phyloP scores from a whole-genome alignment of 2,888 invertebrate genomes.

The Hecatera dysodea region DNA sequence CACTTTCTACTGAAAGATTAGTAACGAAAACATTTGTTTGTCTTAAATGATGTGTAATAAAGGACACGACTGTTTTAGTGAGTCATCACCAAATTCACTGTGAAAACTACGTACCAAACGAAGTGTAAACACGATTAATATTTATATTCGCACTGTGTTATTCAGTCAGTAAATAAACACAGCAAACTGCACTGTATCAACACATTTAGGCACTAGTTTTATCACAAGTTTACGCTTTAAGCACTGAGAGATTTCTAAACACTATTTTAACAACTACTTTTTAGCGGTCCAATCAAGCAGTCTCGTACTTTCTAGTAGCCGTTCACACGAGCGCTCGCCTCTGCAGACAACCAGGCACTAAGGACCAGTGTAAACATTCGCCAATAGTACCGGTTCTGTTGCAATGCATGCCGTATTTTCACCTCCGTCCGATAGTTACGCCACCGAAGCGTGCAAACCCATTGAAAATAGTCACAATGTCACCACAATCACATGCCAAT shows the following conservation, averaged over 20 bases:
- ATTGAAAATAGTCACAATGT: constrained; percentile 45
- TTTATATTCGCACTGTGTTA: constrained; percentile 14
- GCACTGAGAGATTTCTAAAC: constrained; percentile 25
- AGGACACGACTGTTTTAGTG: constrained; percentile 12
- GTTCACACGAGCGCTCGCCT: constrained; percentile 28
- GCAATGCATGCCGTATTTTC: constrained; percentile 44
- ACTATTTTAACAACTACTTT: constrained; percentile 21
- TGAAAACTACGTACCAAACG: constrained; percentile 36
- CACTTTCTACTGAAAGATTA: constrained; percentile 6
- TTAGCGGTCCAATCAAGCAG: neutral
- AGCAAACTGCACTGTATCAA: constrained; percentile 11
- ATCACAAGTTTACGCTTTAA: neutral
- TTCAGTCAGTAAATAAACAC: constrained; percentile 9
- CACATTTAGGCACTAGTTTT: constrained; percentile 23
- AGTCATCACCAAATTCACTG: constrained; percentile 30
- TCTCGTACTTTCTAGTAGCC: constrained; percentile 12
- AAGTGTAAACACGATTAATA: constrained; percentile 13
- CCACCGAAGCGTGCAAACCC: constrained; percentile 33
- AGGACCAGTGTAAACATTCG: constrained; percentile 57
- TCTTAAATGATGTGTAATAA: neutral
- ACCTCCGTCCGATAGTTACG: constrained; percentile 39
- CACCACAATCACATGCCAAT: constrained; percentile 37
- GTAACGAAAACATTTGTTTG: neutral
- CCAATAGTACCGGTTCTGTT: constrained; percentile 55
- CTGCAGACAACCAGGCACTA: constrained; percentile 54